Evolutionary conservation across 2,113 vertebrate genomes (phyloP).

Genomic region (Lichenostomus cassidix): DNA sequence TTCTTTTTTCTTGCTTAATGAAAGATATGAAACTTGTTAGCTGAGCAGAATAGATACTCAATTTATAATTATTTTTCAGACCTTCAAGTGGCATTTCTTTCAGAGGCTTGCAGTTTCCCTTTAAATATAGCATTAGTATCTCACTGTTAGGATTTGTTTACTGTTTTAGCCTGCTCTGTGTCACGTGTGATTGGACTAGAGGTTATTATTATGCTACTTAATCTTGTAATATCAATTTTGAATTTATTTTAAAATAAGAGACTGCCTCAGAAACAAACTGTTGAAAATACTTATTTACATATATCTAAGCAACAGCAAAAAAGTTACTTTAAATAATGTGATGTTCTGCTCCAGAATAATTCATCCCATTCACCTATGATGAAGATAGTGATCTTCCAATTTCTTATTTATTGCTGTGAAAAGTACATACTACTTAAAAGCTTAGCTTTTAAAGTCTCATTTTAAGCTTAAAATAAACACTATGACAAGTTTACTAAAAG

Average conservation of each 20-base stretch:
- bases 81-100: neutral
- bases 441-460: neutral
- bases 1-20: neutral
- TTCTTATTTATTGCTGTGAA: neutral
- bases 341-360: neutral
- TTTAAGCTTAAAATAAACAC: neutral
- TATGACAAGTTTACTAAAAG: neutral
- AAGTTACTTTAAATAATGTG: neutral
- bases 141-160: neutral
- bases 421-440: neutral
- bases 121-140: neutral
- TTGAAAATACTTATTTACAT: neutral
- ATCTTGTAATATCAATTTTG: neutral
- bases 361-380: neutral
- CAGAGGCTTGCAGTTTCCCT: neutral
- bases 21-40: neutral
- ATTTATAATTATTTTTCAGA: neutral
- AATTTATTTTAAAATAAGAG: neutral
- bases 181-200: neutral
- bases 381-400: rapidly evolving
- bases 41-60: neutral
- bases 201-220: neutral
- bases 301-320: neutral
- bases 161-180: neutral
- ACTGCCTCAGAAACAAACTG: neutral